These are phyloP conservation scores for Desmophyllum pertusum DNA, from an alignment of 92 coral and sea anemone species.

Conservation along the genomic window DNA sequence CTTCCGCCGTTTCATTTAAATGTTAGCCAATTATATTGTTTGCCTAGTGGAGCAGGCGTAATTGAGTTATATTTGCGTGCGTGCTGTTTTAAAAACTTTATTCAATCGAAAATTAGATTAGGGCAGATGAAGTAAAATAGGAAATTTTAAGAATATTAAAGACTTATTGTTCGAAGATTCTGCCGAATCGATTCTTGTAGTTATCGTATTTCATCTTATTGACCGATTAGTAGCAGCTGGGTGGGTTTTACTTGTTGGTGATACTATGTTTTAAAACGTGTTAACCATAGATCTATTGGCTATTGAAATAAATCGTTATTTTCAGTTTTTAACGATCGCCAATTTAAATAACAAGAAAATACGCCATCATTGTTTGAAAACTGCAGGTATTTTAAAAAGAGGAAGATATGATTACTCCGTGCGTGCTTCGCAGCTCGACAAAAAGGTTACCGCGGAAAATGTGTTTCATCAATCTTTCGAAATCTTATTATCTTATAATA, in stretches of 20 bases:
- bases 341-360: background rate
- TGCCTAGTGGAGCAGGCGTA: no score
- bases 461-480: no score
- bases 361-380: background rate
- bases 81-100: background rate
- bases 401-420: no score
- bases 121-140: background rate
- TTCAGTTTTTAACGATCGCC: background rate
- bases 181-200: background rate
- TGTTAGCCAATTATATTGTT: background rate
- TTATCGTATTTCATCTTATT: background rate
- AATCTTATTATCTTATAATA: slow-evolving; percentile 9
- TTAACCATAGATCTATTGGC: background rate
- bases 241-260: background rate
- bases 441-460: slow-evolving; percentile 6
- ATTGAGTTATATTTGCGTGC: no score
- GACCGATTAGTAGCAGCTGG: background rate
- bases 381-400: no score
- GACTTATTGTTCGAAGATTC: background rate
- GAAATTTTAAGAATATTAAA: background rate
- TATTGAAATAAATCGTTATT: background rate
- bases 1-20: background rate
- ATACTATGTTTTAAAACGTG: background rate
- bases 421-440: slow-evolving; percentile 12
- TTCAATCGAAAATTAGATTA: background rate